Conservation (phyloP, 2,888 invertebrate genomes). For the Selenia dentaria region DNA sequence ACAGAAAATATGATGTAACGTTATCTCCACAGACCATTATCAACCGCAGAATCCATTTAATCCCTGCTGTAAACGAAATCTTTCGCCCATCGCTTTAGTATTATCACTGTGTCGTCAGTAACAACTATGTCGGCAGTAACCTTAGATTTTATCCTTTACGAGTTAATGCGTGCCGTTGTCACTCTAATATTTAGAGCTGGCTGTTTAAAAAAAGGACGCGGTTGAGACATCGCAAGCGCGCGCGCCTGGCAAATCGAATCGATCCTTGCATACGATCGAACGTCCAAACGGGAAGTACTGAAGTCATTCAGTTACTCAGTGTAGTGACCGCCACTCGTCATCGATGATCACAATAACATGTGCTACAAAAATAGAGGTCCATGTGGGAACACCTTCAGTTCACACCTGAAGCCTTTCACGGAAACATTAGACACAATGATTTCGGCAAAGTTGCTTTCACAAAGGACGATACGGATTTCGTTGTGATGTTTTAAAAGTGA, state of each 20-base stretch:
- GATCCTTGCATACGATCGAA: slow-evolving; percentile 65
- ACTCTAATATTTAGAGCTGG: slow-evolving; percentile 75
- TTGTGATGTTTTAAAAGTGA: slow-evolving; percentile 47
- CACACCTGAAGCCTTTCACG: slow-evolving; percentile 43
- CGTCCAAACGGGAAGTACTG: slow-evolving; percentile 67
- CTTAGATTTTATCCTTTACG: slow-evolving; percentile 82
- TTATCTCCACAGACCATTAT: slow-evolving; percentile 59
- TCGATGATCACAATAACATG: slow-evolving; percentile 54
- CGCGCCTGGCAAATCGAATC: slow-evolving; percentile 70
- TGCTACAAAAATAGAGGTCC: slow-evolving; percentile 47
- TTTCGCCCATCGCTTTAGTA: slow-evolving; percentile 65
- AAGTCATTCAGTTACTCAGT: slow-evolving; percentile 17
- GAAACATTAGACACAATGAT: slow-evolving; percentile 48
- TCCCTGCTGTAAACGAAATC: slow-evolving; percentile 79
- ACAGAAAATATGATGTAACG: slow-evolving; percentile 62
- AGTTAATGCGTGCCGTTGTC: slow-evolving; percentile 74
- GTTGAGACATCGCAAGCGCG: slow-evolving; percentile 52
- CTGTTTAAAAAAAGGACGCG: slow-evolving; percentile 78
- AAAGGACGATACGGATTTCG: slow-evolving; percentile 62
- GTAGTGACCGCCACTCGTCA: slow-evolving; percentile 31
- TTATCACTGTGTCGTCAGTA: slow-evolving; percentile 61
- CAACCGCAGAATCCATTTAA: slow-evolving; percentile 73
- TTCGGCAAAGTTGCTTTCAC: slow-evolving; percentile 42
- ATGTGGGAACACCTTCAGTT: slow-evolving; percentile 41
- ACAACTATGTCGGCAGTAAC: slow-evolving; percentile 71